A percentile compares a stretch with the other conserved stretches of the same genome.
Conservation (phyloP, 2,113 vertebrate species). For the Haplotaxodon microlepis region DNA sequence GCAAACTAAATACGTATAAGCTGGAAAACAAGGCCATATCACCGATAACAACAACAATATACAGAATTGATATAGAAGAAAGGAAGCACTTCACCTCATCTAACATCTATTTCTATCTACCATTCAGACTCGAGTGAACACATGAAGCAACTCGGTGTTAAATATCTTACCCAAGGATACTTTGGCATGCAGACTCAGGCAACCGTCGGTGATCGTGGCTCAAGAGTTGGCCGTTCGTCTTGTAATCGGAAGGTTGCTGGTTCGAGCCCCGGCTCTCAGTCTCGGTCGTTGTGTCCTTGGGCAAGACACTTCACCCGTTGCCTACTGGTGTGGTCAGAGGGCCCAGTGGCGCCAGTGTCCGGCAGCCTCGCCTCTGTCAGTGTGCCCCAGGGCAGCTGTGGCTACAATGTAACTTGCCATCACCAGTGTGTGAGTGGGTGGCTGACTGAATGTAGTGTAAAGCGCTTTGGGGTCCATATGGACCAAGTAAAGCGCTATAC, state of each 20-base stretch:
- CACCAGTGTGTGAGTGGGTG: not conserved
- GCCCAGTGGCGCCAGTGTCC: not conserved
- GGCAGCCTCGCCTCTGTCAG: not conserved
- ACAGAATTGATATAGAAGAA: not conserved
- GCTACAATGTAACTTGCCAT: not conserved
- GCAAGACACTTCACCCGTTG: not conserved
- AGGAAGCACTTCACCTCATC: not conserved
- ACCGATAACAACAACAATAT: not conserved
- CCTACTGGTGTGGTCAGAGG: not conserved
- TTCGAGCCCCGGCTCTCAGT: not conserved
- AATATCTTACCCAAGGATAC: not conserved
- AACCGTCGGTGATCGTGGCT: not conserved
- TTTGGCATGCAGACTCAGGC: not conserved
- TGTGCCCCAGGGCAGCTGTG: not conserved
- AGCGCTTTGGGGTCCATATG: not conserved
- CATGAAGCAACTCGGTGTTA: not conserved
- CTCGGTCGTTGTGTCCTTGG: not conserved
- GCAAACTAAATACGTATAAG: not conserved
- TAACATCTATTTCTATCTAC: not conserved
- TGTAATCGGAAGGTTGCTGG: accelerated
- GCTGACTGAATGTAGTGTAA: not conserved
- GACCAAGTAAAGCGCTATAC: not conserved
- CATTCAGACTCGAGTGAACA: not conserved
- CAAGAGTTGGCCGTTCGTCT: not conserved
- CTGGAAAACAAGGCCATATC: not conserved